Evolutionary conservation across 2,113 vertebrate species (phyloP).

Genomic region (Carlito syrichta): DNA sequence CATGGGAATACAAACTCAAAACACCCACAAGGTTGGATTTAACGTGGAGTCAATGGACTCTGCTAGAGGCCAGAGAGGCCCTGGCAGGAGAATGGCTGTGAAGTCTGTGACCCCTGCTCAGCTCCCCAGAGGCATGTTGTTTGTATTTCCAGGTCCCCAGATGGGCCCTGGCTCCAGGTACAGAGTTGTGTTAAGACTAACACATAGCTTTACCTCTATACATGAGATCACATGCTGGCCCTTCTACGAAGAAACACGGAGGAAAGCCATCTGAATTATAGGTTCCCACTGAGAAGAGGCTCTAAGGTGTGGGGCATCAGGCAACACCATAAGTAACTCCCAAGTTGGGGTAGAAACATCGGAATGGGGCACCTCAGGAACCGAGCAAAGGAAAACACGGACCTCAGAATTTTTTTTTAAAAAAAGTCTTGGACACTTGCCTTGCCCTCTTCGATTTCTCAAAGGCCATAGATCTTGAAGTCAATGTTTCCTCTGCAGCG

Average conservation of each 20-base stretch:
- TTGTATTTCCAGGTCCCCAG: background rate
- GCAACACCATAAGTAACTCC: background rate
- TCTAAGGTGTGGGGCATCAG: background rate
- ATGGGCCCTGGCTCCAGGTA: background rate
- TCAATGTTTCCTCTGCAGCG: conserved; percentile 54
- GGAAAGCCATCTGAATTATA: background rate
- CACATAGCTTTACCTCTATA: background rate
- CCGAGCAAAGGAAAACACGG: background rate
- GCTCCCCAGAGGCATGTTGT: background rate
- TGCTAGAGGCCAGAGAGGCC: too few species aligned
- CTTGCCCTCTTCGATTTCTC: background rate
- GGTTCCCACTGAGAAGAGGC: background rate
- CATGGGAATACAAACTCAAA: background rate
- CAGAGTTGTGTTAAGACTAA: background rate
- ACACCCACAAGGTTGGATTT: background rate
- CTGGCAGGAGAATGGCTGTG: background rate
- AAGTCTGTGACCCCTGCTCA: too few species aligned
- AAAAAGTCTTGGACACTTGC: background rate
- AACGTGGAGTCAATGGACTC: too few species aligned
- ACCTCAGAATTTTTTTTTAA: background rate
- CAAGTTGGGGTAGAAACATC: background rate
- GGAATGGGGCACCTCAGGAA: too few species aligned
- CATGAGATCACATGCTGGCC: background rate
- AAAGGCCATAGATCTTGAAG: background rate
- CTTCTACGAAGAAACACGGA: background rate